phyloP scores from a whole-genome alignment of 2,888 invertebrate species.

The Flexamia atlantica region DNA sequence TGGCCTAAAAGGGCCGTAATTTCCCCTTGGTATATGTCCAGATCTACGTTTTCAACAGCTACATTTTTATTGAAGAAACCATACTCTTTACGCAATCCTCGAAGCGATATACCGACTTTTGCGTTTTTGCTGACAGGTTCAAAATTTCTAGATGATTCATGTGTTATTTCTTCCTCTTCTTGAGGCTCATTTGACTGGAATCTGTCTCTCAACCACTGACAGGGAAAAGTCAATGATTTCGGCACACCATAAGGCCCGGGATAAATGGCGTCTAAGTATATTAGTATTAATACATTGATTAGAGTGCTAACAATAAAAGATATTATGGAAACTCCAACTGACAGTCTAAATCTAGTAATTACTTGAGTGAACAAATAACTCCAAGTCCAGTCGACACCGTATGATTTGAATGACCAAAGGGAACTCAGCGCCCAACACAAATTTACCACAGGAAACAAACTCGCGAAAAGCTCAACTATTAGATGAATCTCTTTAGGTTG shows the following conservation, averaged over 20 bases:
- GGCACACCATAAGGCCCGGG: constrained; percentile 14
- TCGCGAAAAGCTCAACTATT: neutral
- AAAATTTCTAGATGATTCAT: constrained; percentile 9
- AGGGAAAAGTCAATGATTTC: neutral
- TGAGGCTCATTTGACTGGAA: neutral
- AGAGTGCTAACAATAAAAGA: neutral
- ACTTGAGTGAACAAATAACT: neutral
- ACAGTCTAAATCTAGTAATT: neutral
- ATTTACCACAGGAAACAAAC: constrained; percentile 1
- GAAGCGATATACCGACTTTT: constrained; percentile 4
- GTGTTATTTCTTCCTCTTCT: neutral
- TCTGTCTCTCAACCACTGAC: neutral
- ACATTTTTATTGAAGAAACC: constrained; percentile 72
- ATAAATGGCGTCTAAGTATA: neutral
- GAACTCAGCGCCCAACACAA: constrained; percentile 1
- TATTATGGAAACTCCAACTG: neutral
- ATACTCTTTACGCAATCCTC: neutral
- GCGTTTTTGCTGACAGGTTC: neutral
- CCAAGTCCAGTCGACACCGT: neutral
- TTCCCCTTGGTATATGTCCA: constrained; percentile 89
- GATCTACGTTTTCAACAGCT: constrained; percentile 72
- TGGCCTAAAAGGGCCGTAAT: constrained; percentile 93
- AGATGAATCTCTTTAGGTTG: neutral
- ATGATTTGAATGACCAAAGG: neutral
- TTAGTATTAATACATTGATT: neutral